Evolutionary conservation across 2,113 vertebrate genomes (phyloP), one percentile per base, ranked within the genome.

Genomic region (Columbina picui): DNA sequence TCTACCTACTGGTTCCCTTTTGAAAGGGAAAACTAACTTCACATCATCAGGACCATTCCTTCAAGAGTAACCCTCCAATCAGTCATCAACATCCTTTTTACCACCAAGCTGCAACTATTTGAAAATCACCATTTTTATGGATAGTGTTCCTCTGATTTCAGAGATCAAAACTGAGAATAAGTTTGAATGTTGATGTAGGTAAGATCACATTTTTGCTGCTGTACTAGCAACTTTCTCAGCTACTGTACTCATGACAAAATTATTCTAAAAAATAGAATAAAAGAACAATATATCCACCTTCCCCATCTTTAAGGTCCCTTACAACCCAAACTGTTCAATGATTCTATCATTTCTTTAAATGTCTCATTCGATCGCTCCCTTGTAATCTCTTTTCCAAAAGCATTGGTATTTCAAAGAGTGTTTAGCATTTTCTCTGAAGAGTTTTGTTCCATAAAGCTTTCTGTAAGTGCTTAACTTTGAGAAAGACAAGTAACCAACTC

Each of bases 141-240:
- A 3, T 4, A 74, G 21, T 15, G n/a, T 59, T 68, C 23, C 67
- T 76, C 30, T 19, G 39, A 13, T 85, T 90, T 85, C 74, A 34
- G 67, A 32, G 45, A 25, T 64, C 49, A 12, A 25, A 76, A 36
- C 10, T 10, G 30, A 43, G 57, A 83, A 22, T 52, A 22, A 75
- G 12, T 47, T 25, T 0, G 0, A 34, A 22, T 5, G 11, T 27
- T 59, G 50, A 22, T 1, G 2, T 29, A 32, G 41, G 29, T 10
- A 65, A 55, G 14, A 36, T 36, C 22, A 34, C 2, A 0, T 3
- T 43, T 82, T 79, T 87, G 47, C 32, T 84, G 43, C 65, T 63
- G 26, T 32, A 41, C 36, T 76, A 52, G 20, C 20, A 76, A 3
- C 32, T 68, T 88, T 56, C 78, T 93, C 76, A 52, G 65, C 50